Percentiles rank a stretch among this genome's conserved stretches.
phyloP scores from a whole-genome alignment of 2,113 vertebrate genomes.

The Struthio camelus region DNA sequence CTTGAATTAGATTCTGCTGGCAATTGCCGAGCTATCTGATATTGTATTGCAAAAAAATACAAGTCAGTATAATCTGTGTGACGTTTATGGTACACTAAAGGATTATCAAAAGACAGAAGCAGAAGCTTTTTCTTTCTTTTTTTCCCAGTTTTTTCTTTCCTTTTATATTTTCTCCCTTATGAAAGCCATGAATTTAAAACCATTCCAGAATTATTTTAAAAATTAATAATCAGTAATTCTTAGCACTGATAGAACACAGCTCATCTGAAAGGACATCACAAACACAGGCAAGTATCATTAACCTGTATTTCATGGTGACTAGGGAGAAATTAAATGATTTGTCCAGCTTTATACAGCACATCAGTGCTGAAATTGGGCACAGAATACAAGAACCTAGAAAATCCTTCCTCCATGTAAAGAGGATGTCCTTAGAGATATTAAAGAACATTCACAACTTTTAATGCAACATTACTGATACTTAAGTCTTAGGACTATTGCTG shows the following conservation, averaged over 20 bases:
- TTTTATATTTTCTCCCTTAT: not conserved
- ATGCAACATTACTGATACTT: not conserved
- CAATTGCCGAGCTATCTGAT: not conserved
- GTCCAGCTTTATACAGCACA: not conserved
- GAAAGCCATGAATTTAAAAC: not conserved
- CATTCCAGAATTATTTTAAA: not conserved
- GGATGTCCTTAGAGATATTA: not conserved
- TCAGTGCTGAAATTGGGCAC: not conserved
- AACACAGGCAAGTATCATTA: not conserved
- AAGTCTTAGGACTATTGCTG: not conserved
- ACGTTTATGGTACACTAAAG: not conserved
- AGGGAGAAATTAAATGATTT: not conserved
- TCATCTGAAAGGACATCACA: not conserved
- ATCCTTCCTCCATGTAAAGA: not conserved
- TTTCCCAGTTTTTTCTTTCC: too few species aligned
- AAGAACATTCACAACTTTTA: not conserved
- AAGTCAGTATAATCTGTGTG: not conserved
- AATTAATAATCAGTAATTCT: not conserved
- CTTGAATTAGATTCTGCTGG: not conserved
- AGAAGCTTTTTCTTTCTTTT: too few species aligned
- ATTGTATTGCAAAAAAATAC: not conserved
- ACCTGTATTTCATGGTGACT: not conserved
- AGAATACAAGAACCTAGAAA: not conserved
- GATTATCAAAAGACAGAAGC: not conserved
- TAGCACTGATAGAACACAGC: not conserved